Evolutionary conservation across 2,888 invertebrate species (phyloP).

Genomic region (Ormyrus rosae): DNA sequence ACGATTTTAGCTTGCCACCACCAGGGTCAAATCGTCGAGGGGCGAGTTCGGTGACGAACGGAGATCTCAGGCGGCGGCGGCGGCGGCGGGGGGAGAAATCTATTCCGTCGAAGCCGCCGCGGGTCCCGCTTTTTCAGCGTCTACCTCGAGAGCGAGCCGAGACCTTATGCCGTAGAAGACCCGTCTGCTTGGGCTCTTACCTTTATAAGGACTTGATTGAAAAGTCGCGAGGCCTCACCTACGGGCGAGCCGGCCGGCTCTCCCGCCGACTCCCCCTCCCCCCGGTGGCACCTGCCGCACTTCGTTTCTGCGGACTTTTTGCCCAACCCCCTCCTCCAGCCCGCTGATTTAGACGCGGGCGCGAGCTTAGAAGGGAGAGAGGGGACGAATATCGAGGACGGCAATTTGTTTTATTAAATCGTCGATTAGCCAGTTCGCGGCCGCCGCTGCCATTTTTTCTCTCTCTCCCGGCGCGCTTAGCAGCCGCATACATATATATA

Average conservation of each 20-base stretch:
- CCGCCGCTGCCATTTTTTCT: not conserved
- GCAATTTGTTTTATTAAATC: constrained; percentile 30
- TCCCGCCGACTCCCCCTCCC: no score
- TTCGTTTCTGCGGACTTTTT: no score
- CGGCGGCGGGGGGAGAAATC: constrained; percentile 4
- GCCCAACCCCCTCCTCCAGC: no score
- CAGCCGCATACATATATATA: not conserved
- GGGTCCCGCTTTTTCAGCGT: no score
- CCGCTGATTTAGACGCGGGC: no score
- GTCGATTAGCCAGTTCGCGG: constrained; percentile 20
- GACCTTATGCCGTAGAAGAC: not conserved
- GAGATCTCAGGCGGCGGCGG: not conserved
- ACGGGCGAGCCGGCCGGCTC: not conserved
- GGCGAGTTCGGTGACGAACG: no score
- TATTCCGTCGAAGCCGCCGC: no score
- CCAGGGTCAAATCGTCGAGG: no score
- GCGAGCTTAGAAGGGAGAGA: no score
- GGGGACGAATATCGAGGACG: not conserved
- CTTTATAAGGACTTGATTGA: constrained; percentile 12
- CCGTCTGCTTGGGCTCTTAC: not conserved
- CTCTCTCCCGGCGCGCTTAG: not conserved
- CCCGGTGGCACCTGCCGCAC: no score
- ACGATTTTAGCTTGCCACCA: no score
- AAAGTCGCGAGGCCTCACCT: not conserved
- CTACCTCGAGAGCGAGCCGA: not conserved